phyloP scores from a whole-genome alignment of 2,888 invertebrate genomes.

The Orthosia incerta region DNA sequence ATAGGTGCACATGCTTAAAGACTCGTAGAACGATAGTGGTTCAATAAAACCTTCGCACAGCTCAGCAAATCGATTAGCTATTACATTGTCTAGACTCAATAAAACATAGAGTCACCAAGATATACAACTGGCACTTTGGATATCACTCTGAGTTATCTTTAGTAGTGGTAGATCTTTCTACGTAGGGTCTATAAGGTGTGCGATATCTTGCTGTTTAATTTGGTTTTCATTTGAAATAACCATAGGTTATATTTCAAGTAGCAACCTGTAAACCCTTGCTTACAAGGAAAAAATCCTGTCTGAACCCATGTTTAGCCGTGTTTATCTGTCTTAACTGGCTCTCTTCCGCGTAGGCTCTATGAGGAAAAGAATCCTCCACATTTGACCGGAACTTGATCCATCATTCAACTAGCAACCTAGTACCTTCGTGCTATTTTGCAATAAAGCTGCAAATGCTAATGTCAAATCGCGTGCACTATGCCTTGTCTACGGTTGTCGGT shows the following conservation, averaged over 20 bases:
- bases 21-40: constrained; percentile 71
- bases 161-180: neutral
- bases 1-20: constrained; percentile 61
- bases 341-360: neutral
- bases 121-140: constrained; percentile 64
- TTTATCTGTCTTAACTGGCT: neutral
- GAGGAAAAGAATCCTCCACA: neutral
- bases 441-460: constrained; percentile 27
- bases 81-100: constrained; percentile 82
- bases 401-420: neutral
- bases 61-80: constrained; percentile 74
- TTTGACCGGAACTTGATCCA: neutral
- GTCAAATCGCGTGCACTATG: constrained; percentile 80
- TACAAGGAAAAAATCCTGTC: neutral
- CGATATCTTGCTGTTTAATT: too few species aligned
- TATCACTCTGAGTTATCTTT: neutral
- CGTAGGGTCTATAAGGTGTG: neutral
- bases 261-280: neutral
- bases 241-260: too few species aligned
- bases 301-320: neutral
- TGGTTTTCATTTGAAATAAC: too few species aligned
- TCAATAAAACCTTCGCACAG: constrained; percentile 75
- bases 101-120: constrained; percentile 70
- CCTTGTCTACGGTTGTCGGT: constrained; percentile 79
- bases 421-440: neutral